Percentiles rank a stretch among this genome's conserved stretches.
Evolutionary conservation across 2,888 invertebrate species (phyloP).

Genomic region (Idaea straminata): DNA sequence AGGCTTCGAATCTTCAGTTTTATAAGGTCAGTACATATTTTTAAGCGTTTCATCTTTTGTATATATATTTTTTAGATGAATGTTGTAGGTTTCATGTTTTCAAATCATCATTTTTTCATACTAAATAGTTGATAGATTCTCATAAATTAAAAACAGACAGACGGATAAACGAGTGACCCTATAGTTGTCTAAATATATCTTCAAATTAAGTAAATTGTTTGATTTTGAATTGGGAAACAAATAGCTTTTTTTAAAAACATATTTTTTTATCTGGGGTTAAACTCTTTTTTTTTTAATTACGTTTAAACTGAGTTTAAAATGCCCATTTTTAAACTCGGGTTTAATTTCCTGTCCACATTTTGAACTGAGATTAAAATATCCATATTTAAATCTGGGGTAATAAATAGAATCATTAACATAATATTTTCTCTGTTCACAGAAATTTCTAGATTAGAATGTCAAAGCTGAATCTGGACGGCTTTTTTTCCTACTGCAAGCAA

Average conservation of each 20-base stretch:
- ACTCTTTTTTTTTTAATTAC: too few species aligned
- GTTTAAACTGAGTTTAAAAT: background rate
- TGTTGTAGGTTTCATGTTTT: constrained; percentile 19
- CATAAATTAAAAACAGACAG: background rate
- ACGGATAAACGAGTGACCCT: too few species aligned
- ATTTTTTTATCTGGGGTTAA: too few species aligned
- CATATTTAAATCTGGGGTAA: background rate
- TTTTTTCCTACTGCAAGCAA: constrained; percentile 80
- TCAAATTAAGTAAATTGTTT: too few species aligned
- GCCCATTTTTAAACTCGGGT: background rate
- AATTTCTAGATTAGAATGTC: constrained; percentile 68
- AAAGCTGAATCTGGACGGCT: constrained; percentile 77
- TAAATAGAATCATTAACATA: background rate
- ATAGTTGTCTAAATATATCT: too few species aligned
- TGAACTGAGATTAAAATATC: background rate
- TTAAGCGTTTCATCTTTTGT: constrained; percentile 2
- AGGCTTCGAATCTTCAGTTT: constrained; percentile 25
- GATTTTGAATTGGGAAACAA: too few species aligned
- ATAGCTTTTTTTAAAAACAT: too few species aligned
- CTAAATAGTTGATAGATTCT: background rate
- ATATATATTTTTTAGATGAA: constrained; percentile 3
- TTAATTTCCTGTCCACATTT: background rate
- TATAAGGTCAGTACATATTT: constrained; percentile 27
- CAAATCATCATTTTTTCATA: constrained; percentile 12
- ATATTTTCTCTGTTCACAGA: constrained; percentile 69